These are phyloP conservation scores for Ascaphus truei DNA, from an alignment of 2,113 vertebrate species.

Conservation along the genomic window DNA sequence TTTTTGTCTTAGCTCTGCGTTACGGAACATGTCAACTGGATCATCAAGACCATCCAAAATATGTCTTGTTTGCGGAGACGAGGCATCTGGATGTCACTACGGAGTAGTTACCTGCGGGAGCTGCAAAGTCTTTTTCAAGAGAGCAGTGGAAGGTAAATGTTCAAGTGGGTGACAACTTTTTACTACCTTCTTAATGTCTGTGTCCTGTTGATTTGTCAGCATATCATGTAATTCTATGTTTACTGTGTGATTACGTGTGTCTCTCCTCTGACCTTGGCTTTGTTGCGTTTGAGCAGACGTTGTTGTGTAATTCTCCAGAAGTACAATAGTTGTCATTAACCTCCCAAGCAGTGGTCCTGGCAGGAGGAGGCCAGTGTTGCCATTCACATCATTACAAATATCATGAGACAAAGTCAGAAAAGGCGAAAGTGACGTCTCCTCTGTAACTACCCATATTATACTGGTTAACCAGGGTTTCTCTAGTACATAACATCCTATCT, in stretches of 20 bases:
- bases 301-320: no score
- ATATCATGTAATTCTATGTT: not conserved
- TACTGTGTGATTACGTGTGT: not conserved
- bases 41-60: constrained; percentile 93
- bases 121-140: constrained; percentile 99
- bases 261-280: no score
- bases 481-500: no score
- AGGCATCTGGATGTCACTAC: constrained; percentile 97
- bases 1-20: constrained; percentile 74
- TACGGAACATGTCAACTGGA: constrained; percentile 84
- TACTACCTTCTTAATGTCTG: constrained; percentile 18
- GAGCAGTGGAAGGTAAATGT: constrained; percentile 95
- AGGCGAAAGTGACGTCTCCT: no score
- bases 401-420: no score
- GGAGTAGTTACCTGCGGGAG: constrained; percentile 97
- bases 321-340: no score
- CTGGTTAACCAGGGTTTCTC: no score
- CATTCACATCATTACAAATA: no score
- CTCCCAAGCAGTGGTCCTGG: no score
- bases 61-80: constrained; percentile 95
- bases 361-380: no score
- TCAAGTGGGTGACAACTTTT: constrained; percentile 51
- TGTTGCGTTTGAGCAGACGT: no score
- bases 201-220: not conserved
- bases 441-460: no score